Conservation (phyloP, 2,888 invertebrate genomes). For the Euplexia lucipara region DNA sequence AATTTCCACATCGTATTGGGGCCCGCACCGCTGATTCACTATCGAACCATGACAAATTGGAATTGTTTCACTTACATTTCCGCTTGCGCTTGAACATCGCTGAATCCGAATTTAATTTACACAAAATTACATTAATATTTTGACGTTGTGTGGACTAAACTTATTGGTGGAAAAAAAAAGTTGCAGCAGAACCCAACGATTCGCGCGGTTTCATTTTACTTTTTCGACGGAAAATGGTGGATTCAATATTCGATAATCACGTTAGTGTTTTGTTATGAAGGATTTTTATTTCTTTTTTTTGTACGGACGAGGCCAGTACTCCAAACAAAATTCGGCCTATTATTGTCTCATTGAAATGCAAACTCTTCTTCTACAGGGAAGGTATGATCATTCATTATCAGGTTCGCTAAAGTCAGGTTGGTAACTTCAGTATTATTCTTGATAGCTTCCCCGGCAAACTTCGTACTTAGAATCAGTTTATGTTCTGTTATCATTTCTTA, state of each 20-base stretch:
- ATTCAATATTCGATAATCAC: background rate
- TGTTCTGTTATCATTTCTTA: no score
- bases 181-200: background rate
- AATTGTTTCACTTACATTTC: slow-evolving; percentile 76
- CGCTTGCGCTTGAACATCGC: slow-evolving; percentile 62
- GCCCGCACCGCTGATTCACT: slow-evolving; percentile 62
- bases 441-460: no score
- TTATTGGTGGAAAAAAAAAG: slow-evolving; percentile 7
- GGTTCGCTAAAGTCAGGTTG: no score
- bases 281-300: no score
- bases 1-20: slow-evolving; percentile 49
- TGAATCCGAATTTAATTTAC: slow-evolving; percentile 38
- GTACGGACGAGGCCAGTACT: no score
- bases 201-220: background rate
- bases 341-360: no score
- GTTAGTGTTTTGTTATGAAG: background rate
- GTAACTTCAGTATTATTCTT: no score
- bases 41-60: slow-evolving; percentile 79
- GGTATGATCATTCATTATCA: no score
- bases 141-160: slow-evolving; percentile 15
- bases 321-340: no score
- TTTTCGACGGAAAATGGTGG: background rate
- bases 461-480: no score
- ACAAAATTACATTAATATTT: slow-evolving; percentile 45
- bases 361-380: no score